phyloP scores from a whole-genome alignment of 1,140 invertebrate species.

The Pogonognathellus flavescens region DNA sequence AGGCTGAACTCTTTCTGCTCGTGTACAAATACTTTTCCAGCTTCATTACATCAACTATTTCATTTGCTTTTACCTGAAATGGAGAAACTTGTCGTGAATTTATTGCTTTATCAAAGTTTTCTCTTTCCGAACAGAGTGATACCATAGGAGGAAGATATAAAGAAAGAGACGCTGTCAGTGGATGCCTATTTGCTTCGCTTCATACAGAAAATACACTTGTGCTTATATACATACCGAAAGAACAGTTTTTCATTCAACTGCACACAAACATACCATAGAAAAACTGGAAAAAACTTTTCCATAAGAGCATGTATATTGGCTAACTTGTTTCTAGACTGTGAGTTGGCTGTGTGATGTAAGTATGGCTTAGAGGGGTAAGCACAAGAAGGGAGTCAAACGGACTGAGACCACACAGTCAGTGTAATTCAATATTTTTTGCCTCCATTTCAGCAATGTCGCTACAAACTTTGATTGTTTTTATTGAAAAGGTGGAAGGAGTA shows the following conservation, averaged over 20 bases:
- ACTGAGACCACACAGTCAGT: background rate
- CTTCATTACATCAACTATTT: conserved; percentile 38
- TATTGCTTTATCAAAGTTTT: conserved; percentile 30
- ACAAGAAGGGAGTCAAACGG: background rate
- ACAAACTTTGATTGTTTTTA: conserved; percentile 33
- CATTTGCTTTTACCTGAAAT: conserved; percentile 37
- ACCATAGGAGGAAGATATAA: conserved; percentile 13
- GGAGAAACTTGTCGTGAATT: conserved; percentile 36
- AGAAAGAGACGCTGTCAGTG: conserved; percentile 13
- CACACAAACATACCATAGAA: too few species aligned
- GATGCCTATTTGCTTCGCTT: too few species aligned
- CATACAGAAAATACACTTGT: too few species aligned
- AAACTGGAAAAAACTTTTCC: too few species aligned
- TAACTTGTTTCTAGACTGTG: too few species aligned
- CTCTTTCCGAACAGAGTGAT: conserved; percentile 8
- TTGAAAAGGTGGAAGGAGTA: conserved; percentile 14
- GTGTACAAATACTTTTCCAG: conserved; percentile 23
- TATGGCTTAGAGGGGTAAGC: background rate
- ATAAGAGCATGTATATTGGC: too few species aligned
- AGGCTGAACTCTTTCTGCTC: conserved; percentile 14
- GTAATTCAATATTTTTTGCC: conserved; percentile 19
- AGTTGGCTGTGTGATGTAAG: too few species aligned
- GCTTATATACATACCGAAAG: too few species aligned
- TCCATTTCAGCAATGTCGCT: background rate
- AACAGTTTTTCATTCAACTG: too few species aligned